Percentiles rank a stretch among this genome's conserved stretches.
Evolutionary conservation across 2,888 invertebrate genomes (phyloP).

Genomic region (Clistopyga incitator): DNA sequence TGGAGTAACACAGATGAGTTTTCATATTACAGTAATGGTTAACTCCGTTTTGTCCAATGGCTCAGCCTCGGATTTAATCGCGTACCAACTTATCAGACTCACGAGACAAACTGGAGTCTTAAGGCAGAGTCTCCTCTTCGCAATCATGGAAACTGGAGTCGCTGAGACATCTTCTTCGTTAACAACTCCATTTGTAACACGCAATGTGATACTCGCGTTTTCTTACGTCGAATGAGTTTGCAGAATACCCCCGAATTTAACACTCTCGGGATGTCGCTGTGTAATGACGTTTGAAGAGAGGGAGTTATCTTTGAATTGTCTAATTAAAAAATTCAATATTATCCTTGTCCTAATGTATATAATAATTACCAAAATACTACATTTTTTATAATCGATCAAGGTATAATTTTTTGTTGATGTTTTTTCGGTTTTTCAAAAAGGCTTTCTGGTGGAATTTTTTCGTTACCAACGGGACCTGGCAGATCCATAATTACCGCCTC

Average conservation of each 20-base stretch:
- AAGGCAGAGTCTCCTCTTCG: conserved; percentile 7
- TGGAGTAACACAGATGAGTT: neutral
- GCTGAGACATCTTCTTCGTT: neutral
- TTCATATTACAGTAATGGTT: neutral
- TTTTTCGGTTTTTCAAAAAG: too few relatives aligned
- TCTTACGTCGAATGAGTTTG: neutral
- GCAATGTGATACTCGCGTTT: neutral
- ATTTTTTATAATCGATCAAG: too few relatives aligned
- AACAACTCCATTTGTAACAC: neutral
- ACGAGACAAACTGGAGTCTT: conserved; percentile 7
- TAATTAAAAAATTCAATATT: too few relatives aligned
- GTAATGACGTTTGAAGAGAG: too few relatives aligned
- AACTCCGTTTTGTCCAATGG: neutral
- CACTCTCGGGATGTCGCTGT: neutral
- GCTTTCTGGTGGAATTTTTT: too few relatives aligned
- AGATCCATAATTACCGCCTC: too few relatives aligned
- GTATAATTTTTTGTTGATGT: too few relatives aligned
- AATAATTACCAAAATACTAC: too few relatives aligned
- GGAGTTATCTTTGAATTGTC: too few relatives aligned
- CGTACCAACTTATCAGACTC: conserved; percentile 35
- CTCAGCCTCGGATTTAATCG: conserved; percentile 17
- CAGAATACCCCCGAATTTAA: neutral
- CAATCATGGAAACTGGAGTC: neutral
- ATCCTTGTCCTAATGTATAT: too few relatives aligned
- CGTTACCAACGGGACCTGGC: too few relatives aligned